Evolutionary conservation across 2,113 vertebrate species (phyloP).

Genomic region (Lophura nycthemera): DNA sequence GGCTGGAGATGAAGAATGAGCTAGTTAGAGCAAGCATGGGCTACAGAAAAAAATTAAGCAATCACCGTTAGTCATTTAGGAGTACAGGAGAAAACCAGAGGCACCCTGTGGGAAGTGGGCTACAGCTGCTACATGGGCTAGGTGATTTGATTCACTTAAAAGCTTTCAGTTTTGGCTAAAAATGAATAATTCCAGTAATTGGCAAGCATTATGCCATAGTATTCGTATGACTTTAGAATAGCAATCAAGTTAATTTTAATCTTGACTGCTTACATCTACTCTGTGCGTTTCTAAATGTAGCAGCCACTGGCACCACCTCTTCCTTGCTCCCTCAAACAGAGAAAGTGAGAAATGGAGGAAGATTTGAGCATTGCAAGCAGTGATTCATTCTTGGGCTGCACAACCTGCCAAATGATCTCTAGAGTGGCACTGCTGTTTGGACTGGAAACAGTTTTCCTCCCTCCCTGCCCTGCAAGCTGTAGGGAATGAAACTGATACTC

Average conservation of each 20-base stretch:
- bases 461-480: slow-evolving; percentile 15
- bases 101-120: slow-evolving; percentile 15
- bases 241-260: slow-evolving; percentile 1
- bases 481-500: slow-evolving; percentile 9
- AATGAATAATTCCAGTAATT: neutral
- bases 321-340: neutral
- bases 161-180: neutral
- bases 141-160: neutral
- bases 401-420: neutral
- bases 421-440: slow-evolving; percentile 24
- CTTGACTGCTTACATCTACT: slow-evolving; percentile 25
- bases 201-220: neutral
- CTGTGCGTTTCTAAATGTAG: neutral
- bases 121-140: neutral
- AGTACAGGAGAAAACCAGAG: neutral
- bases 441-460: neutral
- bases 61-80: neutral
- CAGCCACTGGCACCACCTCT: neutral
- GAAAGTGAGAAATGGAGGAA: slow-evolving; percentile 17
- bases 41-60: neutral
- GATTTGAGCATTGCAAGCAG: neutral
- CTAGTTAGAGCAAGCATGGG: neutral
- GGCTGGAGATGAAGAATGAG: neutral
- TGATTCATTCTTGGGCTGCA: slow-evolving; percentile 25
- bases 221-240: neutral